Evolutionary conservation across 1,140 invertebrate genomes (phyloP), one percentile per base, ranked within the genome.

Genomic region (Calephelis virginiensis): DNA sequence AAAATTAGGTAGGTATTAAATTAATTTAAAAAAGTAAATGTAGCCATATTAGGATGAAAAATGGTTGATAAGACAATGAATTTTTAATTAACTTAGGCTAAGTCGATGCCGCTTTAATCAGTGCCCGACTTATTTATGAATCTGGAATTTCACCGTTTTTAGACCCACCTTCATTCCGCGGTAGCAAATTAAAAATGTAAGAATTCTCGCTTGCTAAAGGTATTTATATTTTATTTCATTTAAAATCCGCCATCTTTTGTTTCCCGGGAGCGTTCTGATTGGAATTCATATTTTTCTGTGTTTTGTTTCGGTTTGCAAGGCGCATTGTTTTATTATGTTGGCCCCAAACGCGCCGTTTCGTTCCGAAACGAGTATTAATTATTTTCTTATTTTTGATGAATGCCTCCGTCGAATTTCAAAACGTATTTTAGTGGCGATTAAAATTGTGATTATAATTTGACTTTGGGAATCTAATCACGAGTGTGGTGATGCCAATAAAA

Each of bases 271-370:
- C 80, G 81, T 83, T 81, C 71, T 82, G 83, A 90, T 90, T 77
- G 88, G 88, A 89, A 91, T 91, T 89, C 88, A 91, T 91, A 91
- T 91, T 91, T 91, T 91, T 89, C 88, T 90, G 86, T 86, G 88
- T 90, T 89, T 88, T 88, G 85, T 89, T 89, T 83, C 81, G 85
- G 77, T 81, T 85, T 84, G 82, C 80, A 81, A 75, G 75, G 69
- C 69, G 82, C 82, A 86, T 89, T 87, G 85, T 89, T 90, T 88
- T 89, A 84, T 87, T 89, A 71, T 76, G 78, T 82, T 78, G 77
- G 77, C 77, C 79, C 81, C 84, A 84, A 86, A 79, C 79, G 79
- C 80, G 82, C 74, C 77, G 79, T 78, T 80, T 79, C 80, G 79
- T 85, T 82, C 77, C 81, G 73, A 74, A 73, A 69, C 77, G 79